phyloP scores from a whole-genome alignment of 2,113 vertebrate species.

The Ammodramus savannarum region DNA sequence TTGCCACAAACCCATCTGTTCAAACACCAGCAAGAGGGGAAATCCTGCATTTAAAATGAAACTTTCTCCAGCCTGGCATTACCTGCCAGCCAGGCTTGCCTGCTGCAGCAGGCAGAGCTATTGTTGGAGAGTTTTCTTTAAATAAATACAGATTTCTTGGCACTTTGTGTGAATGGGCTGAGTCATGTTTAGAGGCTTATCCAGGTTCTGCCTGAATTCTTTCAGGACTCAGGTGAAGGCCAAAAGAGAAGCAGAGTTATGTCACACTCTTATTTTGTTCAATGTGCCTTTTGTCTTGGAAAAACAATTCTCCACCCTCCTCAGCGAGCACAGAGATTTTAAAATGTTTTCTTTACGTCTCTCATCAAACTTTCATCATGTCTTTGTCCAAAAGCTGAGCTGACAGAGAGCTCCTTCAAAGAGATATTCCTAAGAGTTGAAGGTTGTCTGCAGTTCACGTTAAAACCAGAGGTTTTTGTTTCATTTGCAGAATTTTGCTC shows the following conservation, averaged over 20 bases:
- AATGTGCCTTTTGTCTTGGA: slow-evolving; percentile 51
- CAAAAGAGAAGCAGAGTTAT: not conserved
- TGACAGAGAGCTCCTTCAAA: slow-evolving; percentile 22
- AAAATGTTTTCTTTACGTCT: slow-evolving; percentile 47
- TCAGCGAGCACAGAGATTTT: slow-evolving; percentile 14
- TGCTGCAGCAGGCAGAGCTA: slow-evolving; percentile 64
- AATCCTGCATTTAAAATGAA: slow-evolving; percentile 45
- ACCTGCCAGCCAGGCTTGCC: not conserved
- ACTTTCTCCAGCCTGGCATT: not conserved
- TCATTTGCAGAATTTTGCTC: not conserved
- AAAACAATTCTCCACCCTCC: slow-evolving; percentile 60
- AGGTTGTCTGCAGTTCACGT: not conserved
- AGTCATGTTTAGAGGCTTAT: slow-evolving; percentile 14
- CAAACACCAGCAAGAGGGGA: slow-evolving; percentile 60
- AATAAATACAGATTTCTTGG: slow-evolving; percentile 56
- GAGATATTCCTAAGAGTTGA: not conserved
- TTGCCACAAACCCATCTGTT: slow-evolving; percentile 55
- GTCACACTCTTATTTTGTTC: not conserved
- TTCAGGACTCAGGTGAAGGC: slow-evolving; percentile 15
- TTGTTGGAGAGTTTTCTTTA: slow-evolving; percentile 53
- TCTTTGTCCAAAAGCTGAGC: slow-evolving; percentile 3
- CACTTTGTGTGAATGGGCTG: not conserved
- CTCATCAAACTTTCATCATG: slow-evolving; percentile 4
- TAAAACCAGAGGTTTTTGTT: not conserved
- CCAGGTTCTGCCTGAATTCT: not conserved